Percentiles rank a stretch among this genome's conserved stretches.
phyloP scores from a whole-genome alignment of 1,140 invertebrate genomes.

The Drosophila sturtevanti region DNA sequence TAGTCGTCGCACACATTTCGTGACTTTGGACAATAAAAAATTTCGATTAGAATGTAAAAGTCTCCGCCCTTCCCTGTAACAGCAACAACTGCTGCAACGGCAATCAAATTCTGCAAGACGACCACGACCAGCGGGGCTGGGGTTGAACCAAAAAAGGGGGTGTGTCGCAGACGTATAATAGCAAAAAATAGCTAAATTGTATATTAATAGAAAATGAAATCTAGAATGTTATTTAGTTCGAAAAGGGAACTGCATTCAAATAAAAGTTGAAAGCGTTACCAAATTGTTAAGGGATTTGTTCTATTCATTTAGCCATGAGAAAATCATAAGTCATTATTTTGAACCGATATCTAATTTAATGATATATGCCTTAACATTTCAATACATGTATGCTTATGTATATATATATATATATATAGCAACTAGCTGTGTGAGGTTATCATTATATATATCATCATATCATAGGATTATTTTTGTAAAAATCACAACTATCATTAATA shows the following conservation, averaged over 20 bases:
- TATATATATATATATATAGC: no score
- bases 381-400: no score
- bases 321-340: not conserved
- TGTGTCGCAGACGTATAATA: conserved; percentile 53
- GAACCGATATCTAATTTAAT: not conserved
- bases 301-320: not conserved
- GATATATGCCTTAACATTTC: no score
- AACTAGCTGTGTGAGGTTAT: no score
- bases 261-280: not conserved
- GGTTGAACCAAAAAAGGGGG: conserved; percentile 12
- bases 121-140: not conserved
- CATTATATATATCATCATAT: no score
- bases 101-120: conserved; percentile 57
- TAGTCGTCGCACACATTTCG: conserved; percentile 63
- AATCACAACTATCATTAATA: no score
- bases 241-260: conserved; percentile 17
- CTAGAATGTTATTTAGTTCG: conserved; percentile 50
- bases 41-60: conserved; percentile 80
- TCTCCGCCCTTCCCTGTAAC: conserved; percentile 23
- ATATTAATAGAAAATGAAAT: conserved; percentile 79
- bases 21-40: conserved; percentile 76
- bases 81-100: conserved; percentile 47
- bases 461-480: no score
- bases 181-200: conserved; percentile 66
- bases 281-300: conserved; percentile 6